Evolutionary conservation across 2,113 vertebrate species (phyloP).

Genomic region (Chaenogobius annularis): DNA sequence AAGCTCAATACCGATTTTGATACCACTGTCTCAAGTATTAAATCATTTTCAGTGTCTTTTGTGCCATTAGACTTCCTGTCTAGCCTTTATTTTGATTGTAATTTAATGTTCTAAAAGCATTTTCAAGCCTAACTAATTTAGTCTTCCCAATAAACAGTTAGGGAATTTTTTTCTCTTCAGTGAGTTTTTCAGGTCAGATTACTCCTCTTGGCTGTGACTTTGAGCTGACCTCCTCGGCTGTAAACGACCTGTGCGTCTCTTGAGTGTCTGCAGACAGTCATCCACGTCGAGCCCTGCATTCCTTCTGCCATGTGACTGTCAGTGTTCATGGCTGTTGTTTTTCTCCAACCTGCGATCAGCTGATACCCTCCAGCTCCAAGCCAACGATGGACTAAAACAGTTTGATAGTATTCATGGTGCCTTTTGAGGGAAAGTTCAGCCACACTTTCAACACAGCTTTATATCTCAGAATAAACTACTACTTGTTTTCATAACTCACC

Average conservation of each 20-base stretch:
- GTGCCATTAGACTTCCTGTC: background rate
- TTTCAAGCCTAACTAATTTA: slow-evolving; percentile 9
- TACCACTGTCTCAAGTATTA: background rate
- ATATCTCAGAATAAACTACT: background rate
- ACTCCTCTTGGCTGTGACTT: background rate
- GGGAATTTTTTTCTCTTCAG: background rate
- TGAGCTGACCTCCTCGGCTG: background rate
- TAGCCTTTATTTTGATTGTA: background rate
- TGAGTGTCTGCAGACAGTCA: slow-evolving; percentile 5
- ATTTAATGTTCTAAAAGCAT: slow-evolving; percentile 1
- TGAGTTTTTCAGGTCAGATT: slow-evolving; percentile 2
- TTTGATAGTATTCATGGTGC: slow-evolving; percentile 11
- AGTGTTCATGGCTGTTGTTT: slow-evolving; percentile 55
- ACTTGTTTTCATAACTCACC: slow-evolving; percentile 19
- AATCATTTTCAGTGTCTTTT: background rate
- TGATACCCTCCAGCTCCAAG: slow-evolving; percentile 46
- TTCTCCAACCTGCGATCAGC: slow-evolving; percentile 64
- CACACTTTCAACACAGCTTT: slow-evolving; percentile 11
- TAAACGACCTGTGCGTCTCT: background rate
- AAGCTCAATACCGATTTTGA: too few species aligned
- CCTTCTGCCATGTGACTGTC: slow-evolving; percentile 62
- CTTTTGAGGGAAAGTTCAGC: slow-evolving; percentile 7
- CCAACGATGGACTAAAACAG: slow-evolving; percentile 16
- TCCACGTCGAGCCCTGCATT: slow-evolving; percentile 32
- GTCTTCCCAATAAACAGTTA: background rate